Evolutionary conservation across 2,888 invertebrate species (phyloP), one percentile per base, ranked within the genome.

Genomic region (Acronicta aceris): DNA sequence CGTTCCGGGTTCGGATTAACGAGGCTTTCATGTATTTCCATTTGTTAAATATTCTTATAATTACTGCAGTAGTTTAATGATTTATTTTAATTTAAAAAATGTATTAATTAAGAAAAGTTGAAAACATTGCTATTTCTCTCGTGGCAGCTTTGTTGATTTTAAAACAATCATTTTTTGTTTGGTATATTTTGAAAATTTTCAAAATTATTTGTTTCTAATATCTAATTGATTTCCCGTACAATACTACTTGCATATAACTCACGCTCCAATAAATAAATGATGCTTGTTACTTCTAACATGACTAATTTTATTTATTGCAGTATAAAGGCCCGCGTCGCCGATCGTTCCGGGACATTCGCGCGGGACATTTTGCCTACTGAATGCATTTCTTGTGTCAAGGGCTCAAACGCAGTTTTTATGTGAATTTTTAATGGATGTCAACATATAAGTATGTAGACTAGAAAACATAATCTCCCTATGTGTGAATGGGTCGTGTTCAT

Each of bases 321-420:
- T 92, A 87, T 92, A 86, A 89, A 71, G 74, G 68, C 75, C 71
- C 78, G 74, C 79, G 76, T 51, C 61, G 73, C 58, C 71, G 71
- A 55, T 64, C 69, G 63, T 59, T 57, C 65, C 75, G 66, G 59
- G 63, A 42, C 57, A 59, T 53, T 59, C 60, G 21, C 42, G 61
- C 71, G 76, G 77, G 78, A 81, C 76, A 64, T 64, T 70, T 74
- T 72, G 76, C 75, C 81, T 79, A 77, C 79, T 77, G 76, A 83
- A 88, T 87, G 90, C 91, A 90, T 92, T 91, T 90, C 77, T 86
- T 85, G 88, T 85, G 85, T 87, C 83, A 76, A 86, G 89, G 92
- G 92, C 93, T 92, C 93, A 92, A 93, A 86, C 83, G 91, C 91
- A 91, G 91, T 91, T 93, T 90, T 86, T 89, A 89, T 90, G 90